Base-by-base conservation (phyloP, 2,888 invertebrate genomes). In the Morpho achilles region DNA sequence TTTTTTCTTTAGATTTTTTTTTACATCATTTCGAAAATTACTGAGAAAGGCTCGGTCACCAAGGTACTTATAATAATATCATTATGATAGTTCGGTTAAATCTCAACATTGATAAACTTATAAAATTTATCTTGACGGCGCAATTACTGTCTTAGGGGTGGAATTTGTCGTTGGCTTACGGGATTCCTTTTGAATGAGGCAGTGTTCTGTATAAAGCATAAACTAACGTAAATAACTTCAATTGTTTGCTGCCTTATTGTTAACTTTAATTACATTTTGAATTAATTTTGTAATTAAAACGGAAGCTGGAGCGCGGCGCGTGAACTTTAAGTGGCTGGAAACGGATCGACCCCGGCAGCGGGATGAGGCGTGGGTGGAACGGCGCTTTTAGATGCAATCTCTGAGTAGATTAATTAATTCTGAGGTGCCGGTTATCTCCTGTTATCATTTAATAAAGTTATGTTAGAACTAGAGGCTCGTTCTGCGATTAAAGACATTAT, bases 231-330 rank as follows among this genome's bases (percentile, higher is more conserved):
- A 89, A 91, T 91, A 91, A 90, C 91, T 89, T 90, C 91, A 91
- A 91, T 91, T 91, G 91, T 91, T 91, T 86, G 90, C 88, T 82
- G 88, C 87, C 89, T 91, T 90, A 91, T 91, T 91, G 91, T 91
- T 90, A 91, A 91, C 88, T 91, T 91, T 91, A 91, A 91, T 91
- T 91, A 91, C 91, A 90, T 91, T 91, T 91, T 91, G 91, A 91
- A 91, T 91, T 91, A 91, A 91, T 91, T 91, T 91, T 88, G 90
- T 91, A 91, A 91, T 91, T 91, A 91, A 91, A 91, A 91, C 91
- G 90, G 91, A 91, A 91, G 91, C 91, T 89, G 87, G 88, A 88
- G 89, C 86, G 87, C 84, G 83, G 83, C 89, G 90, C 87, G 89
- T 89, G 88, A 89, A 90, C 89, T 90, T 90, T 86, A 89, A 90